Conservation (phyloP, 1,140 invertebrate genomes). For the honey bee (Apis mellifera) region Amel_HAv3.1 CM009940.2:9497501-9498000, state of each 20-base stretch:
- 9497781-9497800: background rate
- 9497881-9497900: slow-evolving; percentile 86
- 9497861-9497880: slow-evolving; percentile 84
- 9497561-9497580: background rate
- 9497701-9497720: background rate
- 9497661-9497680: slow-evolving; percentile 45
- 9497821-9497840: slow-evolving; percentile 5
- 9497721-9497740: background rate
- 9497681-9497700: slow-evolving; percentile 8
- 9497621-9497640: background rate
- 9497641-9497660: background rate
- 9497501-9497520: background rate
- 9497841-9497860: slow-evolving; percentile 82
- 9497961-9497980: slow-evolving; percentile 1
- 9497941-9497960: background rate
- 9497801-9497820: background rate
- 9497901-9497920: slow-evolving; percentile 86
- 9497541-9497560: slow-evolving; percentile 1
- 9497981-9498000: slow-evolving; percentile 11
- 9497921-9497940: slow-evolving; percentile 83
- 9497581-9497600: background rate
- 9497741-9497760: background rate
- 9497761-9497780: background rate
- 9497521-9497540: background rate
- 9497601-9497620: background rate